Conservation (phyloP, 2,797 vertebrate species). For the Synaphobranchus kaupii region DNA sequence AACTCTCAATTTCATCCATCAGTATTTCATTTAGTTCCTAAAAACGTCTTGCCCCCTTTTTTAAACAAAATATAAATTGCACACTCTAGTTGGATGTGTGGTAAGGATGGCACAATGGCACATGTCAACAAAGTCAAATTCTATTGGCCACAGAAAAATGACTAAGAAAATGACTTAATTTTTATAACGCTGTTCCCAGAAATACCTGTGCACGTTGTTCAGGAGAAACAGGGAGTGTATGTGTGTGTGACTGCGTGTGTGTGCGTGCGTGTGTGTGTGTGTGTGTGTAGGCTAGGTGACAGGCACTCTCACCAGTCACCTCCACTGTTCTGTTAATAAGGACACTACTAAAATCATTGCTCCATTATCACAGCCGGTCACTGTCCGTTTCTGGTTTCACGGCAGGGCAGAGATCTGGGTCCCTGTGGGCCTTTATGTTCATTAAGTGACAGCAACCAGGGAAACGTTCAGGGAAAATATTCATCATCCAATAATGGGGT, state of each 20-base stretch:
- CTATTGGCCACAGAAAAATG: not conserved
- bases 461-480: not conserved
- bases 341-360: not conserved
- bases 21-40: not conserved
- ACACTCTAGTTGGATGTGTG: not conserved
- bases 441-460: not conserved
- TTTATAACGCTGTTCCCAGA: not conserved
- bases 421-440: not conserved
- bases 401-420: not conserved
- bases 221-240: not conserved
- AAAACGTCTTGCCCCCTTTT: not conserved
- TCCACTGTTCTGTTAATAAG: not conserved
- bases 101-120: not conserved
- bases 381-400: not conserved
- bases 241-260: not conserved
- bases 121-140: not conserved
- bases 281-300: not conserved
- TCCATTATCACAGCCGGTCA: not conserved
- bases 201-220: not conserved
- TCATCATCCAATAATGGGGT: not conserved
- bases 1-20: not conserved
- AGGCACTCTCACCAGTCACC: not conserved
- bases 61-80: not conserved
- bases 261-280: not conserved
- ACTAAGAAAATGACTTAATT: constrained; percentile 8